Base-by-base conservation (phyloP, 2,888 invertebrate genomes). In the Ennomos erosarius region DNA sequence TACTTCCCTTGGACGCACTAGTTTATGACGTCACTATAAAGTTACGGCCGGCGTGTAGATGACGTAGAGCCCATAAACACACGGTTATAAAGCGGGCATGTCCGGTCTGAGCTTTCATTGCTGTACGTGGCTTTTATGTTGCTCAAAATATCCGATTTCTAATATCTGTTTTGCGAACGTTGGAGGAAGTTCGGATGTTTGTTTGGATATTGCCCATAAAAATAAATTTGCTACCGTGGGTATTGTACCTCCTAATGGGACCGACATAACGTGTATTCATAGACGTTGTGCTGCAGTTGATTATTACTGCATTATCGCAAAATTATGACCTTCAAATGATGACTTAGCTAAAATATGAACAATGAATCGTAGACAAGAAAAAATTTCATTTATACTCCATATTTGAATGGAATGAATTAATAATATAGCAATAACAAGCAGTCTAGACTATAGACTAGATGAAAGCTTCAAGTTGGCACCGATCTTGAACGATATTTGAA, bases 51-150 rank as follows among this genome's bases (percentile, higher is more conserved):
- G 67, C 64, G 66, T 77, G 72, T 73, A 67, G 68, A 74, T 74
- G 74, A 75, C 67, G 69, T 69, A 68, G 70, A 64, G 69, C 69
- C 62, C 71, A 76, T 81, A 76, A 81, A 81, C 76, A 77, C 71
- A 62, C 65, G 64, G 70, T 57, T 69, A 71, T 75, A 75, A 79
- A 75, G 67, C 64, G 68, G 68, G 67, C 58, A 65, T 69, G 71
- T 74, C 71, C 70, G 71, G 69, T 54, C 64, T 48, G 48, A 55
- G 61, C 55, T 62, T 66, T 68, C 68, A 62, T 59, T 52, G 64
- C 57, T 57, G 55, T 57, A 62, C 57, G 64, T 47, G 60, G 62
- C 59, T 68, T 70, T 70, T 62, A 70, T 63, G 64, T 59, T 50
- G 46, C 55, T 62, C 42, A 46, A 62, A 61, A 62, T 62, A 64